Base-by-base conservation (phyloP, 2,113 vertebrate species). In the Falcunculus frontatus region DNA sequence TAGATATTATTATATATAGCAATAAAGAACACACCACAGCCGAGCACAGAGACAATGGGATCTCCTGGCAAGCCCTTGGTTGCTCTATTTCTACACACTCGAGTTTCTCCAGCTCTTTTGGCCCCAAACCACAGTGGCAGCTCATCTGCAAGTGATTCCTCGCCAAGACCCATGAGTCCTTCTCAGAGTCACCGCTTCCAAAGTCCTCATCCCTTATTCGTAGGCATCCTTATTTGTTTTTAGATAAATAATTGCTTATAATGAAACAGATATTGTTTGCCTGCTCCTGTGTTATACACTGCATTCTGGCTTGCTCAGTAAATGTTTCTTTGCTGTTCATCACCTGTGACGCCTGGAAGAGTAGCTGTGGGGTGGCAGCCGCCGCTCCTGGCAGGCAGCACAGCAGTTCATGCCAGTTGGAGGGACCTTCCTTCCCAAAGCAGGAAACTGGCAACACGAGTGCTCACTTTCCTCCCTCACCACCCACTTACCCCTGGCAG, bases 361-460 rank as follows among this genome's bases (percentile, higher is more conserved):
- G 92, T 18, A 37, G 64, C 72, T 86, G 94, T 81, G 83, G 95
- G 8, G 30, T 50, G 30, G 92, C 96, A 95, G 94, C 75, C 63
- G 0, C 67, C 0, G 5, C 79, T 92, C 73, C 96, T 96, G 95
- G 96, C 94, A 92, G 86, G 68, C 89, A 60, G 64, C 12, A 1
- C 22, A 27, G 30, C 5, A 29, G 86, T 8, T 88, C 59, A 6
- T 87, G 95, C 95, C 94, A 96, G 90, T 47, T 95, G 88, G 92
- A 96, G 89, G 68, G 68, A 96, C 96, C 91, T 90, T 89, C 90
- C 59, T 86, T 72, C 56, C 47, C 76, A 77, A 84, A 86, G 88
- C 35, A 46, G 92, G 75, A 88, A 93, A 88, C 90, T 93, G 95
- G 95, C 96, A 96, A 33, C 46, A 50, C 0, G 4, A 94, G 90